Evolutionary conservation across 2,888 invertebrate genomes (phyloP), one percentile per base, ranked within the genome.

Genomic region (Athrips mouffetella): DNA sequence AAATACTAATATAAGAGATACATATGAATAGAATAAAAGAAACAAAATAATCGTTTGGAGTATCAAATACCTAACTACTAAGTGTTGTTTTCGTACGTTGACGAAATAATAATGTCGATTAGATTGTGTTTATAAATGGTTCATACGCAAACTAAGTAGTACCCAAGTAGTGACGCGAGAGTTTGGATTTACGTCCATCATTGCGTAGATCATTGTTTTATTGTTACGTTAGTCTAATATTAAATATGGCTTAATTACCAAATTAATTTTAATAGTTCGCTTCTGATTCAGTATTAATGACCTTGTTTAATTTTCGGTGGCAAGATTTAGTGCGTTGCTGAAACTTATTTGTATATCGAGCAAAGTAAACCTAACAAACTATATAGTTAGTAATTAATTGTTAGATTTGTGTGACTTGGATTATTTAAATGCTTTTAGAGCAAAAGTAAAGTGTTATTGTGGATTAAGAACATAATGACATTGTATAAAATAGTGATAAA

Each of bases 321-420:
- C 71, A 70, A 71, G 61, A 68, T 62, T 67, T 76, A 76, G 75
- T 64, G 65, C 63, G 76, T 79, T 72, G 72, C 79, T 75, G 70
- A 65, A 74, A 78, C 69, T 80, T 84, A 82, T 86, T 82, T 87
- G 85, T 88, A 86, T 85, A 87, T 85, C 81, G 80, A 88, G 87
- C 85, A 86, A 86, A 85, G 64, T 83, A 81, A 80, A 84, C 67
- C 75, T 81, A 83, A 84, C 81, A 86, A 87, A 78, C 72, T 83
- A 85, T 80, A 76, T 86, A 87, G 85, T 76, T 85, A 84, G 86
- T 87, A 83, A 85, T 81, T 87, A 86, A 88, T 88, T 86, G 87
- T 88, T 88, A 88, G 88, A 88, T 83, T 85, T 86, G 88, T 88
- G 87, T 88, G 88, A 86, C 81, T 86, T 84, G 79, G 60, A 88